Conservation (phyloP, 2,113 vertebrate species). For the Caranx melampygus region DNA sequence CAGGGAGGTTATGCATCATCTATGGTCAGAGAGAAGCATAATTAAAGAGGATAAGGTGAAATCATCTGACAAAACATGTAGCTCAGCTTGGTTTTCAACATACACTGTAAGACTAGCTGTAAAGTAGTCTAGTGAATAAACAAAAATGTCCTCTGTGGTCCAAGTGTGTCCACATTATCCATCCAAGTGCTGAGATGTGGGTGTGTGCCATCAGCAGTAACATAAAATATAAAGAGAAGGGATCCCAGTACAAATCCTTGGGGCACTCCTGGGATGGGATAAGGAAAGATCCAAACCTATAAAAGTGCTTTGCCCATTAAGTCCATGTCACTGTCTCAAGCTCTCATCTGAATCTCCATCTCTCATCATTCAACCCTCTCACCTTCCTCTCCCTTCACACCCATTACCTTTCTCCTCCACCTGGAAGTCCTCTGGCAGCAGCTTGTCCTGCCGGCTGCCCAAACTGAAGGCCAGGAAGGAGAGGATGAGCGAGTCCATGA, state of each 20-base stretch:
- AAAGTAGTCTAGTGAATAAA: not conserved
- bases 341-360: not conserved
- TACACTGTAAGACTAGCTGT: not conserved
- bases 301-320: too few species aligned
- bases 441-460: conserved; percentile 94
- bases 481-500: conserved; percentile 93
- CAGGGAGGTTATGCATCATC: conserved; percentile 53
- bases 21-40: conserved; percentile 24
- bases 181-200: too few species aligned
- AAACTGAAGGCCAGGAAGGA: conserved; percentile 95
- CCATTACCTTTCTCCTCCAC: conserved; percentile 89
- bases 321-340: too few species aligned
- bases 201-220: too few species aligned
- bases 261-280: too few species aligned
- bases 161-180: too few species aligned
- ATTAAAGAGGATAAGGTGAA: not conserved
- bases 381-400: conserved; percentile 1
- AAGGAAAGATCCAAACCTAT: too few species aligned
- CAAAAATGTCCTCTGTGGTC: too few species aligned
- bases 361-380: not conserved
- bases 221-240: too few species aligned
- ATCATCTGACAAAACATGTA: not conserved
- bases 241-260: too few species aligned
- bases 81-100: not conserved
- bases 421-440: conserved; percentile 94